Evolutionary conservation across 2,113 vertebrate genomes (phyloP).

Genomic region (Acrocephalus arundinaceus): DNA sequence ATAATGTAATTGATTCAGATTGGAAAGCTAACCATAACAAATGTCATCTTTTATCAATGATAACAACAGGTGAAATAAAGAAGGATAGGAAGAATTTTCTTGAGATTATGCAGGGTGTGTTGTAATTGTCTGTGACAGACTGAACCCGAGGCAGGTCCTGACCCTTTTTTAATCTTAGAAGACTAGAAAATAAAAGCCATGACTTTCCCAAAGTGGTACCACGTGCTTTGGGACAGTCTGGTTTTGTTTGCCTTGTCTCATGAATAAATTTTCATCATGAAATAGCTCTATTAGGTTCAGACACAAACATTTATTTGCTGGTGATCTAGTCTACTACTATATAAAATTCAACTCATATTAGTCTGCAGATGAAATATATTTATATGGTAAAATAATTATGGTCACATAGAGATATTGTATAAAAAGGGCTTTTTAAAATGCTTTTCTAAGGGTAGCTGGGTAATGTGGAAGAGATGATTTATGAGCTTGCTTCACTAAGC

Average conservation of each 20-base stretch:
- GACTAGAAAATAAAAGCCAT: background rate
- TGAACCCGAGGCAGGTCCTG: conserved; percentile 36
- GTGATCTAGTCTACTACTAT: background rate
- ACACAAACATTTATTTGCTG: background rate
- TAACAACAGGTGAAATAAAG: conserved; percentile 52
- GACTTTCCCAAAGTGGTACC: background rate
- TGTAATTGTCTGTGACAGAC: conserved; percentile 21
- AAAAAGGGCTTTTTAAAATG: background rate
- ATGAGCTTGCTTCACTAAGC: background rate
- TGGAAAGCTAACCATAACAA: conserved; percentile 38
- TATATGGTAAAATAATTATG: background rate
- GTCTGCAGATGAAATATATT: background rate
- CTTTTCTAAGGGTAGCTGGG: background rate
- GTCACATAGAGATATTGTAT: background rate
- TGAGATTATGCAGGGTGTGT: background rate
- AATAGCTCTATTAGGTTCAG: background rate
- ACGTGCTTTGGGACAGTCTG: background rate
- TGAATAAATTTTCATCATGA: background rate
- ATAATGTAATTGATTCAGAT: conserved; percentile 24
- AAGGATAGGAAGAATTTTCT: background rate
- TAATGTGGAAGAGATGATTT: conserved; percentile 5
- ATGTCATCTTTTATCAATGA: conserved; percentile 51
- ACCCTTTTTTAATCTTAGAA: background rate
- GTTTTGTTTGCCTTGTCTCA: background rate
- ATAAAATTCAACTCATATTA: background rate